Conservation (phyloP, 2,888 invertebrate genomes). For the Trypoxylon attenuatum region DNA sequence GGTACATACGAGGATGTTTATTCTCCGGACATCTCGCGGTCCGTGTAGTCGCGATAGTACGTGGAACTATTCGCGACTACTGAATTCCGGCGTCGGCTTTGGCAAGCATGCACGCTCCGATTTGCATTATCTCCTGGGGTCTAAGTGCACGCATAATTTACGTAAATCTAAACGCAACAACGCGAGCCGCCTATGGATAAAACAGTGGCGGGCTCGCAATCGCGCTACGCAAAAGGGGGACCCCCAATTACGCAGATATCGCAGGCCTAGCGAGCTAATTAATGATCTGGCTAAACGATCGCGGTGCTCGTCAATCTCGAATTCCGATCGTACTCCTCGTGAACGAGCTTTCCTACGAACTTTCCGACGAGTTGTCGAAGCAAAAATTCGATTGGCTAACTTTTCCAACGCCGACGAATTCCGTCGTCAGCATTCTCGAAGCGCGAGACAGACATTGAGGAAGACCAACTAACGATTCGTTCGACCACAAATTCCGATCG, state of each 20-base stretch:
- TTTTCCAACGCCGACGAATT: constrained; percentile 13
- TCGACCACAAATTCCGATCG: constrained; percentile 21
- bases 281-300: constrained; percentile 28
- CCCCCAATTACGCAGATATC: constrained; percentile 45
- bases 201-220: constrained; percentile 4
- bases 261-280: constrained; percentile 34
- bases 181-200: constrained; percentile 12
- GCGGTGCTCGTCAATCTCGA: constrained; percentile 14
- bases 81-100: constrained; percentile 57
- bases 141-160: constrained; percentile 68
- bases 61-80: constrained; percentile 47
- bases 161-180: constrained; percentile 38
- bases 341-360: background rate
- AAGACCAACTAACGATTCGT: constrained; percentile 34
- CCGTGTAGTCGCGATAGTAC: constrained; percentile 46
- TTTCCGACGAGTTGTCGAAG: background rate
- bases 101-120: constrained; percentile 49
- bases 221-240: background rate
- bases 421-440: constrained; percentile 1
- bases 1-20: too few relatives aligned
- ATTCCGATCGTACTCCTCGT: constrained; percentile 16
- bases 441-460: background rate
- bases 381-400: background rate
- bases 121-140: constrained; percentile 65
- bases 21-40: background rate